Conservation (phyloP, 2,888 invertebrate species). For the Plutella xylostella region DNA sequence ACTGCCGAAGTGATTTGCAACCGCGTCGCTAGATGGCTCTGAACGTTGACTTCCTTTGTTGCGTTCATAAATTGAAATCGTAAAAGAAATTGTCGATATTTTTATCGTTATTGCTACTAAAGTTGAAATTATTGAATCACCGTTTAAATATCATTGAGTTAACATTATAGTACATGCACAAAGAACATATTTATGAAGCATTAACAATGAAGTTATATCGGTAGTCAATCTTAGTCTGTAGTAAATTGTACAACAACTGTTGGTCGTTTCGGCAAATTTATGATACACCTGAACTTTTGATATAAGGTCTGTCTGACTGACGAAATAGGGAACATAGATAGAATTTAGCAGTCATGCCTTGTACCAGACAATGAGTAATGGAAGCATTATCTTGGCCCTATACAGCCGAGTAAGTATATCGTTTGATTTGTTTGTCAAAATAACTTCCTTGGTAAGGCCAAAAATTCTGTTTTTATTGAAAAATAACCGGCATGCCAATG, state of each 20-base stretch:
- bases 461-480: no score
- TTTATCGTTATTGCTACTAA: no score
- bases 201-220: slow-evolving; percentile 14
- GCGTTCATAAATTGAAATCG: not conserved
- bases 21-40: slow-evolving; percentile 1
- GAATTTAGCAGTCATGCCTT: slow-evolving; percentile 19
- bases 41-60: not conserved
- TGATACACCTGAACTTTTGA: slow-evolving; percentile 41
- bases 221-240: slow-evolving; percentile 9
- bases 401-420: no score
- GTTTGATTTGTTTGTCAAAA: no score
- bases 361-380: slow-evolving; percentile 39
- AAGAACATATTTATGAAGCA: not conserved
- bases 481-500: no score
- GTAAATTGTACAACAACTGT: slow-evolving; percentile 31
- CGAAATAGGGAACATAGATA: slow-evolving; percentile 35
- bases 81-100: not conserved
- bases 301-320: slow-evolving; percentile 21
- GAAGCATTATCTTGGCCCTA: slow-evolving; percentile 24
- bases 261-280: slow-evolving; percentile 33
- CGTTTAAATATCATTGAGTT: no score
- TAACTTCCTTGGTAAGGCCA: no score
- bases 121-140: no score
- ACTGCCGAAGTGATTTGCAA: slow-evolving; percentile 13
- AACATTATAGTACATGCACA: no score